A percentile compares a stretch with the other conserved stretches of the same genome.
phyloP scores from a whole-genome alignment of 1,140 invertebrate genomes.

The Mesaphorura yosii region DNA sequence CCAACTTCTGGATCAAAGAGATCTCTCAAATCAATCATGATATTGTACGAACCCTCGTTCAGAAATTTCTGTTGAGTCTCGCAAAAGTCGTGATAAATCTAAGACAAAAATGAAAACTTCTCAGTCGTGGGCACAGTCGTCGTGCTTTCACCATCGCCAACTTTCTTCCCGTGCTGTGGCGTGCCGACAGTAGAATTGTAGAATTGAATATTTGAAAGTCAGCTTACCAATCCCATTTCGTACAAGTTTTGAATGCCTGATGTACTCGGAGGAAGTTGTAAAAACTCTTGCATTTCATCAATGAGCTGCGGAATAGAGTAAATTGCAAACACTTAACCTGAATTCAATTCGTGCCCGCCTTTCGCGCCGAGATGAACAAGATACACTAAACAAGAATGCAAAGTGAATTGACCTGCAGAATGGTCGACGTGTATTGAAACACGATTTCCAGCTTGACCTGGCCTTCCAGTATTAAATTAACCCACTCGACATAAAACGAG shows the following conservation, averaged over 20 bases:
- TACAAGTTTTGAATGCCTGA: background rate
- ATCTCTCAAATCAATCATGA: conserved; percentile 4
- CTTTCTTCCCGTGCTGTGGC: background rate
- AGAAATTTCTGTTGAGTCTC: background rate
- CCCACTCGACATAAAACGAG: conserved; percentile 9
- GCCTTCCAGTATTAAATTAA: background rate
- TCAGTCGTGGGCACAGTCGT: too few species aligned
- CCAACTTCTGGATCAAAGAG: conserved; percentile 21
- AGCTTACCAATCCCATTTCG: conserved; percentile 3
- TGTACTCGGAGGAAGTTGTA: background rate
- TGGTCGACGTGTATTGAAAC: background rate
- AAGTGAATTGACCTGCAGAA: conserved; percentile 1
- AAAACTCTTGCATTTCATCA: conserved; percentile 6
- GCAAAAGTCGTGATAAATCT: background rate
- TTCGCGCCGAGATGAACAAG: too few species aligned
- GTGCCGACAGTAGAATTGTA: too few species aligned
- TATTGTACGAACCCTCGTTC: conserved; percentile 3
- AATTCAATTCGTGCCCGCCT: too few species aligned
- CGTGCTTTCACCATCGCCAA: too few species aligned
- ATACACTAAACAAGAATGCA: background rate
- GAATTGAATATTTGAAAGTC: background rate
- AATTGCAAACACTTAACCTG: conserved; percentile 4
- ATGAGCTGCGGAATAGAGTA: background rate
- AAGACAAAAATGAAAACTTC: too few species aligned
- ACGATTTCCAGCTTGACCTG: background rate